Base-by-base conservation (phyloP, 2,113 vertebrate genomes). In the Paraplagusia blochii region DNA sequence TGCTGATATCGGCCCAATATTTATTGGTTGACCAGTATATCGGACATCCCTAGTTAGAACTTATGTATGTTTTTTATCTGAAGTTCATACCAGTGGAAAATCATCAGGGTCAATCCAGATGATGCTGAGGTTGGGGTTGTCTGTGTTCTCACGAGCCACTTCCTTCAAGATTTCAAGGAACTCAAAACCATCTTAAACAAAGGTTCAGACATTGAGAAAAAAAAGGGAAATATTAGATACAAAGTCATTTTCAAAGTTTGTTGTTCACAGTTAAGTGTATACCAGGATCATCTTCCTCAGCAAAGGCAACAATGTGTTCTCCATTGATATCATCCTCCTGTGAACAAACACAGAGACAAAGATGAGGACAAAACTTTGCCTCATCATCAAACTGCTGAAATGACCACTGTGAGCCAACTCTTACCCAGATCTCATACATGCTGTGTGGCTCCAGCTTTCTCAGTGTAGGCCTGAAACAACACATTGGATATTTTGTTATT, bases 391-490 rank as follows among this genome's bases (percentile, higher is more conserved):
- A 12, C 38, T 11, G 38, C 11, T 4, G 12, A 40, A 11, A 12
- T 12, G 38, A 11, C 3, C 3, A 39, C 38, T 40, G 5, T 40
- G 11, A 5, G 5, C 13, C 4, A 39, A 39, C 5, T 81, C 92
- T 88, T 89, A 95, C 95, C 94, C 95, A 97, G 38, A 92, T 95
- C 78, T 97, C 92, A 34, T 94, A 97, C 94, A 95, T 95, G 79
- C 92, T 95, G 75, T 95, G 91, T 12, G 94, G 91, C 75, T 93
- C 89, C 2, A 97, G 90, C 49, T 96, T 97, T 80, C 94, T 92
- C 77, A 96, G 83, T 8, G 95, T 95, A 2, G 94, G 92, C 63
- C 95, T 96, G 72, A 39, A 81, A 81, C 58, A 63, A 15, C 5
- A 36, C 15, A 17, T 15, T 4, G n/a, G 9, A 51, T 34, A 38